These are phyloP conservation scores for Xiphophorus hellerii DNA, from an alignment of 2,113 vertebrate genomes.

Conservation along the genomic window DNA sequence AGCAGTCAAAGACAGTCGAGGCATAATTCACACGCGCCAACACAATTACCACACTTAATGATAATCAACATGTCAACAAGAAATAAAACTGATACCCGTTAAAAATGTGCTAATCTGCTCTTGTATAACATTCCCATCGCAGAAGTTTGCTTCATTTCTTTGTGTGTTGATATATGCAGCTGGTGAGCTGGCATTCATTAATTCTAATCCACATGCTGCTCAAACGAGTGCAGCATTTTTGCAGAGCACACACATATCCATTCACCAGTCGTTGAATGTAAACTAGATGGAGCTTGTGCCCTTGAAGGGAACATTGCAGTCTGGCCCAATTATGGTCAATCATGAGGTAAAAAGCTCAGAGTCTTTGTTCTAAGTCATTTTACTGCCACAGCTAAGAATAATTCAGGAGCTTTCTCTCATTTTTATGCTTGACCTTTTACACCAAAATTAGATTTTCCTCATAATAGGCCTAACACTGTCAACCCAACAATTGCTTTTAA, in stretches of 20 bases:
- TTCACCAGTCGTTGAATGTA: not conserved
- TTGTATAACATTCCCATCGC: slow-evolving; percentile 11
- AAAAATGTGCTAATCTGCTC: not conserved
- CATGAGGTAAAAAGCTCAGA: not conserved
- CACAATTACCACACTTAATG: too few species aligned
- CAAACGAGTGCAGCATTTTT: not conserved
- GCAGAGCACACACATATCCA: not conserved
- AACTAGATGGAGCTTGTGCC: not conserved
- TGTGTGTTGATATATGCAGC: slow-evolving; percentile 11
- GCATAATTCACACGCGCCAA: too few species aligned
- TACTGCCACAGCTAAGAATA: not conserved
- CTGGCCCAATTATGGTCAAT: slow-evolving; percentile 13
- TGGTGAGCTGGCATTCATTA: not conserved
- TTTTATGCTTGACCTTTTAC: slow-evolving; percentile 46
- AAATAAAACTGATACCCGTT: too few species aligned
- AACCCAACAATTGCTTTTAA: slow-evolving; percentile 23
- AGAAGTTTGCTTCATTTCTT: not conserved
- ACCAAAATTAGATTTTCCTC: slow-evolving; percentile 24
- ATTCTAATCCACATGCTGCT: not conserved
- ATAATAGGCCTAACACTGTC: slow-evolving; percentile 9
- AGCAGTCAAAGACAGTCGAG: too few species aligned
- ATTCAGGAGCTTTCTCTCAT: slow-evolving; percentile 19
- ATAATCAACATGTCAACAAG: too few species aligned
- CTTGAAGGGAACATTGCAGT: slow-evolving; percentile 1
- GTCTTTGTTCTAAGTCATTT: not conserved